These are phyloP conservation scores for Labrus mixtus DNA, from an alignment of 2,113 vertebrate genomes.

Conservation along the genomic window DNA sequence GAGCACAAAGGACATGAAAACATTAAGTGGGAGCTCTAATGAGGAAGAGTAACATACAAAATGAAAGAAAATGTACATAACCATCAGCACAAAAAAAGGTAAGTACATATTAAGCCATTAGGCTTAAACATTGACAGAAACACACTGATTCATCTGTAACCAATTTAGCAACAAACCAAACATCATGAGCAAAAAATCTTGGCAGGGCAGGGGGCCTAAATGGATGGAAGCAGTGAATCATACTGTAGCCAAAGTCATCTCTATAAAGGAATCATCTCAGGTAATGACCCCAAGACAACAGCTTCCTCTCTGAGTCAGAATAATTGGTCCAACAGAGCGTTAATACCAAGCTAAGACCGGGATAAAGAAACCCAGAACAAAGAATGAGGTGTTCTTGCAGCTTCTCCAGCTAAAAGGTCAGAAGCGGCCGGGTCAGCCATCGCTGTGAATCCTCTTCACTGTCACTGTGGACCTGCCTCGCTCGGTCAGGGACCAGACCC, in stretches of 20 bases:
- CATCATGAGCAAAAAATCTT: conserved; percentile 34
- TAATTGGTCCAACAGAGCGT: conserved; percentile 74
- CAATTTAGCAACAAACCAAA: conserved; percentile 62
- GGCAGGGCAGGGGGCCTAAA: conserved; percentile 45
- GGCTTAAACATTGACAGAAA: conserved; percentile 78
- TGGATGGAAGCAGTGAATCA: conserved; percentile 77
- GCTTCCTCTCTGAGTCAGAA: conserved; percentile 72
- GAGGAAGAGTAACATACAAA: conserved; percentile 46
- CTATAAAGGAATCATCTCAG: conserved; percentile 74
- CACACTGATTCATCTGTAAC: conserved; percentile 72
- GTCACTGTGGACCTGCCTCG: conserved; percentile 58
- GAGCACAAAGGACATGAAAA: not conserved
- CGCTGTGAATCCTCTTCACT: conserved; percentile 67
- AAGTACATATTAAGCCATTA: conserved; percentile 65
- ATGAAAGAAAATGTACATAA: conserved; percentile 52
- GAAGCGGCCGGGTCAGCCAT: conserved; percentile 67
- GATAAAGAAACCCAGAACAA: conserved; percentile 57
- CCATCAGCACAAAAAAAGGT: conserved; percentile 62
- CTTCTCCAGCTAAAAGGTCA: conserved; percentile 74
- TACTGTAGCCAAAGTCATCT: conserved; percentile 66
- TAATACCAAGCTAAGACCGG: conserved; percentile 60
- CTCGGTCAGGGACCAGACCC: conserved; percentile 58
- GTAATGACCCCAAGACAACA: conserved; percentile 73
- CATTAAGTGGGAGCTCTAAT: conserved; percentile 27
- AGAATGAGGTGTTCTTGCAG: conserved; percentile 60